phyloP scores from a whole-genome alignment of 1,140 invertebrate genomes.

The Hestina assimilis region DNA sequence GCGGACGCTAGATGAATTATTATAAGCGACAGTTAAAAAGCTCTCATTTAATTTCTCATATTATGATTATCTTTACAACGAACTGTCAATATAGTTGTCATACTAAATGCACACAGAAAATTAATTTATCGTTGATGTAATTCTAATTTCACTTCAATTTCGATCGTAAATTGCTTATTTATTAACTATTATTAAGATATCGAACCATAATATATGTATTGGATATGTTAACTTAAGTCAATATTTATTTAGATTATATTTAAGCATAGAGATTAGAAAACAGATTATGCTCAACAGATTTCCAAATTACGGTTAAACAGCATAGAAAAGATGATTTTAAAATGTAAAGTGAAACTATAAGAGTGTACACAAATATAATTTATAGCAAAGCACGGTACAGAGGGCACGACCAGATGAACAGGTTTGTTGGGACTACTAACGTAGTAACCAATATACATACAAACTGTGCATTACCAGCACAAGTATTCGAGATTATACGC shows the following conservation, averaged over 20 bases:
- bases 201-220: slow-evolving; percentile 12
- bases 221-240: slow-evolving; percentile 21
- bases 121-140: neutral
- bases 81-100: neutral
- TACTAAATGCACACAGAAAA: slow-evolving; percentile 2
- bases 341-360: slow-evolving; percentile 44
- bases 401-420: slow-evolving; percentile 64
- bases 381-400: slow-evolving; percentile 50
- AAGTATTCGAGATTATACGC: slow-evolving; percentile 53
- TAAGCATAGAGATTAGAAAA: neutral
- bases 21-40: slow-evolving; percentile 36
- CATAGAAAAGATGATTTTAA: slow-evolving; percentile 35
- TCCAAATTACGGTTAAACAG: slow-evolving; percentile 31
- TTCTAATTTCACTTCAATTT: neutral
- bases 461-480: slow-evolving; percentile 60
- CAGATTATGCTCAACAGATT: slow-evolving; percentile 18
- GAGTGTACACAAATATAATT: slow-evolving; percentile 41
- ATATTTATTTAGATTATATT: slow-evolving; percentile 28
- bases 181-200: slow-evolving; percentile 5
- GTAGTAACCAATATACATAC: slow-evolving; percentile 70
- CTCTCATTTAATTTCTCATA: slow-evolving; percentile 14
- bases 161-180: slow-evolving; percentile 10
- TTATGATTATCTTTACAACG: neutral
- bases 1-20: slow-evolving; percentile 54
- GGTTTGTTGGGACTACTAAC: slow-evolving; percentile 66